These are phyloP conservation scores for Psilanteris sp. DNA, from an alignment of 1,140 invertebrate genomes.

Conservation along the genomic window DNA sequence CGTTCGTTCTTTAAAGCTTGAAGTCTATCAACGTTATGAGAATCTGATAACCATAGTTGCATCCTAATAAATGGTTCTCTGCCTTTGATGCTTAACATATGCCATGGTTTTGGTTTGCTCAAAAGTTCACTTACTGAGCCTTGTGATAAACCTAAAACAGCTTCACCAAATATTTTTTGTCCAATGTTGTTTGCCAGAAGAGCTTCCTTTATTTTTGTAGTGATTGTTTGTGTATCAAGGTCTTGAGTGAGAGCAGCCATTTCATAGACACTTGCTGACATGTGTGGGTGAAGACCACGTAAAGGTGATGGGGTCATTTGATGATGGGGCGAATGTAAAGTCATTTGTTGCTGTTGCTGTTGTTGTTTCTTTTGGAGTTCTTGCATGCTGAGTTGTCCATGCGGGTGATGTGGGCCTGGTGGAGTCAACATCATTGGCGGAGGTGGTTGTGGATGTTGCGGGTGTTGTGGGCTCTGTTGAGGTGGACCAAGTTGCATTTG, in stretches of 20 bases:
- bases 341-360: constrained; percentile 82
- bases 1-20: constrained; percentile 93
- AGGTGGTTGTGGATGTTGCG: constrained; percentile 72
- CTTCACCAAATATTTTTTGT: constrained; percentile 99
- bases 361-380: constrained; percentile 86
- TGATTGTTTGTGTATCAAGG: constrained; percentile 97
- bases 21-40: constrained; percentile 93
- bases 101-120: constrained; percentile 99
- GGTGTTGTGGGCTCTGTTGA: constrained; percentile 73
- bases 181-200: constrained; percentile 98
- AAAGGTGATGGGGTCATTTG: constrained; percentile 84
- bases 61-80: constrained; percentile 98
- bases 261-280: constrained; percentile 94
- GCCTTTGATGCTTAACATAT: constrained; percentile 99
- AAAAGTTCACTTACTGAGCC: constrained; percentile 98
- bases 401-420: constrained; percentile 73
- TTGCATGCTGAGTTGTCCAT: constrained; percentile 80
- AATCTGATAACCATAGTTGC: constrained; percentile 97
- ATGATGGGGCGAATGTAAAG: constrained; percentile 82
- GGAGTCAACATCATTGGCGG: constrained; percentile 77
- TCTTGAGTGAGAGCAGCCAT: constrained; percentile 98
- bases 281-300: constrained; percentile 87
- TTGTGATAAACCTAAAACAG: constrained; percentile 96
- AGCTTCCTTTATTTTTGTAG: constrained; percentile 98
- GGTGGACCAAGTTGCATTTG: constrained; percentile 77